Percentiles rank a stretch among this genome's conserved stretches.
phyloP scores from a whole-genome alignment of 2,113 vertebrate species.

The Sceloporus undulatus region DNA sequence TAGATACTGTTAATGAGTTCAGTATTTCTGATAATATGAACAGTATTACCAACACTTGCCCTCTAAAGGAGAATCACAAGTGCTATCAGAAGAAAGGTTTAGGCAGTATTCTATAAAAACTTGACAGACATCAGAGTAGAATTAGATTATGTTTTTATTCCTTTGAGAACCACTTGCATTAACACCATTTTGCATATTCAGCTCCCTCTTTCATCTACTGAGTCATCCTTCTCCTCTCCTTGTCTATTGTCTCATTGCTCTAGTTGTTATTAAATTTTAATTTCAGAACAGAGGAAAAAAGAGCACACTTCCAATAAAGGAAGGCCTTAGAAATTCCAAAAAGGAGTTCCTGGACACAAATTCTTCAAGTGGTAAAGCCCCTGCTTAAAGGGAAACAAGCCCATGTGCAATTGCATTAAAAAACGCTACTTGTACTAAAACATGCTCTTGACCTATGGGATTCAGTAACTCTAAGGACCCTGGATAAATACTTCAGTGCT shows the following conservation, averaged over 20 bases:
- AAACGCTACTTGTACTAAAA: not conserved
- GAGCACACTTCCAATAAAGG: not conserved
- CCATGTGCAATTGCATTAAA: not conserved
- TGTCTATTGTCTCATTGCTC: not conserved
- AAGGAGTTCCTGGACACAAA: not conserved
- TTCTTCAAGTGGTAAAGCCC: not conserved
- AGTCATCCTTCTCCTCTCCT: not conserved
- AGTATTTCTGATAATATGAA: not conserved
- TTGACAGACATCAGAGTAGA: not conserved
- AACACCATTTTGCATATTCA: conserved; percentile 3
- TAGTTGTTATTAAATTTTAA: not conserved
- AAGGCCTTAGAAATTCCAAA: not conserved
- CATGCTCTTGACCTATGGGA: too few relatives aligned
- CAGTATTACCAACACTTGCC: not conserved
- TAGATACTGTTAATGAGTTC: not conserved
- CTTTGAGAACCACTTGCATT: not conserved
- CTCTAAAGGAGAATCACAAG: not conserved
- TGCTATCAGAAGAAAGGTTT: not conserved
- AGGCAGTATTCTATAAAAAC: not conserved
- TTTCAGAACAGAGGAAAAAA: not conserved
- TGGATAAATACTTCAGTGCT: not conserved
- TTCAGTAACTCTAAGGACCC: not conserved
- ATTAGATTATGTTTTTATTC: not conserved
- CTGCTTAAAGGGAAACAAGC: not conserved
- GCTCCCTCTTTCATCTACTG: not conserved